phyloP scores from a whole-genome alignment of 2,888 invertebrate species.

The Morpho helenor region DNA sequence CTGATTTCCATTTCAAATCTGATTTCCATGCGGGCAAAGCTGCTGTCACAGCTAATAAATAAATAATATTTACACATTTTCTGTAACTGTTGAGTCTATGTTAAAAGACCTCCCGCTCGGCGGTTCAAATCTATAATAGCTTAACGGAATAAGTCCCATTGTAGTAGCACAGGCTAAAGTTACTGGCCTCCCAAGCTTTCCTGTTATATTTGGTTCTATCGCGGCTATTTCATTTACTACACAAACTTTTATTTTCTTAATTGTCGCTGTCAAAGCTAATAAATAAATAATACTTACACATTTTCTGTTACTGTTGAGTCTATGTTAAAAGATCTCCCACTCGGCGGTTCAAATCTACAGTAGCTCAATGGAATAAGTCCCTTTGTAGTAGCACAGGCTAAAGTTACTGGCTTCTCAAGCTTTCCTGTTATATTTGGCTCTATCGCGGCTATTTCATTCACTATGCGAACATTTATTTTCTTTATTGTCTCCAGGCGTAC shows the following conservation, averaged over 20 bases:
- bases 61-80: conserved; percentile 46
- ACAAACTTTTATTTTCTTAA: conserved; percentile 49
- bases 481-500: conserved; percentile 52
- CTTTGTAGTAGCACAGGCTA: conserved; percentile 61
- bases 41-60: not conserved
- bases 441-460: conserved; percentile 55
- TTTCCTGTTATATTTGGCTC: conserved; percentile 44
- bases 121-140: conserved; percentile 72
- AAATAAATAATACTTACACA: conserved; percentile 44
- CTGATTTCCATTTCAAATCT: too few relatives aligned
- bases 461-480: conserved; percentile 51
- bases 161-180: conserved; percentile 63
- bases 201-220: conserved; percentile 43
- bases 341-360: conserved; percentile 72
- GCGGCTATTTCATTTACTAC: conserved; percentile 60
- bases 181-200: conserved; percentile 46
- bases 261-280: conserved; percentile 18
- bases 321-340: conserved; percentile 63
- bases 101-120: conserved; percentile 65
- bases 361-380: conserved; percentile 57
- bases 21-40: conserved; percentile 34
- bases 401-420: conserved; percentile 49
- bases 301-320: conserved; percentile 49
- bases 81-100: conserved; percentile 55
- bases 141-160: conserved; percentile 48